Conservation (phyloP, 2,113 vertebrate genomes). For the Thunnus thynnus region DNA sequence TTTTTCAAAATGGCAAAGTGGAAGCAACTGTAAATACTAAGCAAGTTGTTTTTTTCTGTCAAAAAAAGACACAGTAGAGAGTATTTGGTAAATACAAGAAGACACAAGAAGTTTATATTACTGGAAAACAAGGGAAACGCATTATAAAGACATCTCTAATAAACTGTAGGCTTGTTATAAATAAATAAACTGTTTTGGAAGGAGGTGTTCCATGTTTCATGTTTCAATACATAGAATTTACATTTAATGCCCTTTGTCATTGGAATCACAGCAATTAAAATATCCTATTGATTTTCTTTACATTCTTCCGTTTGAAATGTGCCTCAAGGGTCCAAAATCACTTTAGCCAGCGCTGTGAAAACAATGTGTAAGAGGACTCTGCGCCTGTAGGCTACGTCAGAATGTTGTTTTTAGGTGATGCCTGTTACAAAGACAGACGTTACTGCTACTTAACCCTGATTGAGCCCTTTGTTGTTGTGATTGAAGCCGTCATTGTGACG, state of each 20-base stretch:
- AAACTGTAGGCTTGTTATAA: too few species aligned
- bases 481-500: constrained; percentile 45
- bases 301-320: constrained; percentile 26
- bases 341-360: constrained; percentile 22
- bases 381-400: constrained; percentile 48
- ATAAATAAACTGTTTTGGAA: not conserved
- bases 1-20: too few species aligned
- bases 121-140: too few species aligned
- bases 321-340: constrained; percentile 17
- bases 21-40: too few species aligned
- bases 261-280: not conserved
- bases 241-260: not conserved
- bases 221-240: not conserved
- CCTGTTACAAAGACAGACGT: constrained; percentile 67
- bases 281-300: constrained; percentile 14
- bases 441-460: constrained; percentile 68
- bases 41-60: too few species aligned
- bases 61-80: not conserved
- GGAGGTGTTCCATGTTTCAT: not conserved
- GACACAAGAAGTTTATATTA: not conserved
- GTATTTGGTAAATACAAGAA: not conserved
- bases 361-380: constrained; percentile 60
- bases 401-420: constrained; percentile 36
- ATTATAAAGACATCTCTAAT: too few species aligned
- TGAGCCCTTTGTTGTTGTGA: constrained; percentile 73